A percentile compares a stretch with the other conserved stretches of the same genome.
These are phyloP conservation scores for Stercorarius parasiticus DNA, from an alignment of 2,113 vertebrate species.

Conservation along the genomic window DNA sequence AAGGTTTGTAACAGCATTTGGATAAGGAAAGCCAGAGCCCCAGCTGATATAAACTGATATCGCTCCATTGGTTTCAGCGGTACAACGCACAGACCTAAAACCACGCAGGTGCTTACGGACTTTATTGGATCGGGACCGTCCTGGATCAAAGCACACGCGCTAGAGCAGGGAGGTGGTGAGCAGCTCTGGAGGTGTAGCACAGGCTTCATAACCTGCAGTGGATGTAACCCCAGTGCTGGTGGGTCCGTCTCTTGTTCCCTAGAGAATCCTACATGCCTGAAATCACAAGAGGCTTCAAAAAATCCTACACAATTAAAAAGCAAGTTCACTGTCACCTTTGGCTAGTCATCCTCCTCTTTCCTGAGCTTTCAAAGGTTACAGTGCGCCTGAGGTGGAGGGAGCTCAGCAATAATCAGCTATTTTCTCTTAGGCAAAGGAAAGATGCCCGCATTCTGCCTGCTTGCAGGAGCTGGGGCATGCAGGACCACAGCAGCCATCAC, in stretches of 20 bases:
- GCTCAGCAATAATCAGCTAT: background rate
- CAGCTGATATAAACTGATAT: rapidly evolving
- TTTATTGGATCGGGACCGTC: background rate
- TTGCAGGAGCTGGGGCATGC: background rate
- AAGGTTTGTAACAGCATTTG: background rate
- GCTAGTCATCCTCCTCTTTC: background rate
- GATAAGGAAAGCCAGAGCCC: background rate
- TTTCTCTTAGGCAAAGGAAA: background rate
- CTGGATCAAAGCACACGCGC: background rate
- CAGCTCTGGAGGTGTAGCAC: background rate
- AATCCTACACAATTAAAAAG: rapidly evolving
- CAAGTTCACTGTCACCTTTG: background rate
- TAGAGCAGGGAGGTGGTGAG: background rate
- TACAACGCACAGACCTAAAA: background rate
- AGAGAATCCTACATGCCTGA: rapidly evolving
- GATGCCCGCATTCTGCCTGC: rapidly evolving
- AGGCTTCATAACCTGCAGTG: rapidly evolving
- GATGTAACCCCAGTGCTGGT: rapidly evolving
- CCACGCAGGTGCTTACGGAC: rapidly evolving
- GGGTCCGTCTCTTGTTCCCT: background rate
- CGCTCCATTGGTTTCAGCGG: background rate
- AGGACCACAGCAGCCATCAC: background rate
- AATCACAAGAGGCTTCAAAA: background rate
- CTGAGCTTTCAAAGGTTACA: background rate
- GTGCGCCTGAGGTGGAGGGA: rapidly evolving